Conservation (phyloP, 2,113 vertebrate genomes). For the Brachyistius frenatus region DNA sequence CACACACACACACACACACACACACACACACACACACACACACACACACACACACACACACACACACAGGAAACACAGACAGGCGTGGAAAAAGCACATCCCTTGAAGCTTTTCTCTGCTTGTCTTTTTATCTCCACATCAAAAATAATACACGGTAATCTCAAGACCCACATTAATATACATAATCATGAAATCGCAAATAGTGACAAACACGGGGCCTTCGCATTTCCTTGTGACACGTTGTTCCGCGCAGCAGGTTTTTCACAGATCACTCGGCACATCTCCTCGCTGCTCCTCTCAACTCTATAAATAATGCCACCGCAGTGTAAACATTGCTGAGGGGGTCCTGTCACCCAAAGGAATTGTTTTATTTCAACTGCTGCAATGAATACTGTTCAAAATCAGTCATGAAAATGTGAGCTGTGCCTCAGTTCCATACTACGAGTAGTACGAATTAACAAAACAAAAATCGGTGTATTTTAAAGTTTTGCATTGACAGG, state of each 20-base stretch:
- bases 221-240: conserved; percentile 28
- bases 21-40: conserved; percentile 6
- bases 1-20: background rate
- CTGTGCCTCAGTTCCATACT: background rate
- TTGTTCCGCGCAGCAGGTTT: conserved; percentile 40
- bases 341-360: background rate
- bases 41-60: background rate
- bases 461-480: too few relatives aligned
- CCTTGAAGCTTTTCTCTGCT: background rate
- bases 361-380: conserved; percentile 22
- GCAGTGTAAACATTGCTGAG: conserved; percentile 18
- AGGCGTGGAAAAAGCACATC: conserved; percentile 1
- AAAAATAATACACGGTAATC: conserved; percentile 41
- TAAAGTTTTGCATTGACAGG: too few relatives aligned
- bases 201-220: background rate
- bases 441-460: too few relatives aligned
- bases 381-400: background rate
- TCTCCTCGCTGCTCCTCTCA: background rate
- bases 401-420: background rate
- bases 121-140: conserved; percentile 38
- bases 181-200: conserved; percentile 51
- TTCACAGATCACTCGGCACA: background rate
- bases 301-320: conserved; percentile 11
- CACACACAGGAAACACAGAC: conserved; percentile 19
- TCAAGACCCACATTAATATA: conserved; percentile 33